phyloP scores from a whole-genome alignment of 2,113 vertebrate genomes.

The Trinectes maculatus region DNA sequence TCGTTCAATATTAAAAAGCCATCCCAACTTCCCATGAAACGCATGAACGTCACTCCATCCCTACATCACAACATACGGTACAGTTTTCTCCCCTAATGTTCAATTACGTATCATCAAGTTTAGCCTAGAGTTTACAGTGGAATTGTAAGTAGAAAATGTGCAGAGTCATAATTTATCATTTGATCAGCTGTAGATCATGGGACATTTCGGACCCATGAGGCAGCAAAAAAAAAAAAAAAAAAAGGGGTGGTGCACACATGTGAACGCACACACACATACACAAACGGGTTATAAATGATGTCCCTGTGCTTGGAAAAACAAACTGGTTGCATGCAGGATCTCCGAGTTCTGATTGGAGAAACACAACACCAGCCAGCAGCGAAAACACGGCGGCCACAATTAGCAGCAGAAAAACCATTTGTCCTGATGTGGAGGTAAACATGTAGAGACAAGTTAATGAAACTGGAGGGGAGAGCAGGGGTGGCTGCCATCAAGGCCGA shows the following conservation, averaged over 20 bases:
- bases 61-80: not conserved
- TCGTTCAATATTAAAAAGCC: conserved; percentile 34
- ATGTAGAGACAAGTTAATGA: conserved; percentile 55
- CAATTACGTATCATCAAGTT: not conserved
- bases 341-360: conserved; percentile 73
- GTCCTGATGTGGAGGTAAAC: conserved; percentile 61
- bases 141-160: too few relatives aligned
- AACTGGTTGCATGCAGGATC: conserved; percentile 43
- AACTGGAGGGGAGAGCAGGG: conserved; percentile 21
- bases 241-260: conserved; percentile 10
- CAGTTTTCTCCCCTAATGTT: not conserved
- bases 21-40: conserved; percentile 3
- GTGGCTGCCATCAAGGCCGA: not conserved
- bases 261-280: conserved; percentile 20
- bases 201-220: conserved; percentile 24
- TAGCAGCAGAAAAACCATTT: conserved; percentile 67
- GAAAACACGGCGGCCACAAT: conserved; percentile 62
- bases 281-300: conserved; percentile 62
- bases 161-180: conserved; percentile 4
- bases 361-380: conserved; percentile 60
- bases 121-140: too few relatives aligned
- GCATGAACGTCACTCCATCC: not conserved
- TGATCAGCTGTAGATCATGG: conserved; percentile 1
- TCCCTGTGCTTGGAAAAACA: conserved; percentile 61
- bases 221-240: conserved; percentile 25